Evolutionary conservation across 2,113 vertebrate species (phyloP).

Genomic region (Vidua macroura): DNA sequence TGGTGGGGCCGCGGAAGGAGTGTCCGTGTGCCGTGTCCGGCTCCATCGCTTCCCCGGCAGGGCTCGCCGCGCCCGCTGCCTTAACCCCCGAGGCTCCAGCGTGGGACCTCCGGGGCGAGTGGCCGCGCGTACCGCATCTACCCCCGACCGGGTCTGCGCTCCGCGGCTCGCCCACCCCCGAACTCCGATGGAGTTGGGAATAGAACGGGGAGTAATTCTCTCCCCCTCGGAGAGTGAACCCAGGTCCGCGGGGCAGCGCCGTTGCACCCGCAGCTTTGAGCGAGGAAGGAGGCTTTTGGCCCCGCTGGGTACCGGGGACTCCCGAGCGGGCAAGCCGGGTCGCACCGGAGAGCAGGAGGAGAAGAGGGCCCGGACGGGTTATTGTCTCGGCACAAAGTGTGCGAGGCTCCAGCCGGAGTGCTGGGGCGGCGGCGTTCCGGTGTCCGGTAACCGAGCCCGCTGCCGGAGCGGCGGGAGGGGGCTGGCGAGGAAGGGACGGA

Average conservation of each 20-base stretch:
- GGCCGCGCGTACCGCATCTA: background rate
- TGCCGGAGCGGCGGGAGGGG: background rate
- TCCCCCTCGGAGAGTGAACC: background rate
- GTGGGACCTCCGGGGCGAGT: background rate
- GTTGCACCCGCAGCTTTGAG: background rate
- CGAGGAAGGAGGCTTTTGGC: background rate
- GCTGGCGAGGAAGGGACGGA: background rate
- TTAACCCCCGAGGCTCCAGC: background rate
- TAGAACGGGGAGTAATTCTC: background rate
- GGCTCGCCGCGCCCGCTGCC: background rate
- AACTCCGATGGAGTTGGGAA: background rate
- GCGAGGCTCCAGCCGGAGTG: background rate
- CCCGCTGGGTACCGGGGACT: background rate
- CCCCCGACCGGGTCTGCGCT: background rate
- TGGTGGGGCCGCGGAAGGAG: conserved; percentile 4
- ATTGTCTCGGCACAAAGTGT: background rate
- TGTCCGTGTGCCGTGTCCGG: conserved; percentile 5
- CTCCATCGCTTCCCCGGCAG: background rate
- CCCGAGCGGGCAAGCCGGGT: background rate
- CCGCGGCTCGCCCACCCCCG: background rate
- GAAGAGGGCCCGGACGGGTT: background rate
- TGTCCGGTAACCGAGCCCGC: conserved; percentile 16
- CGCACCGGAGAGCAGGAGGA: background rate
- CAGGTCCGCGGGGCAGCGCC: background rate
- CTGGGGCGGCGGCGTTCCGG: background rate